phyloP scores from a whole-genome alignment of 2,797 vertebrate species.

The Hippopotamyrus pictus region DNA sequence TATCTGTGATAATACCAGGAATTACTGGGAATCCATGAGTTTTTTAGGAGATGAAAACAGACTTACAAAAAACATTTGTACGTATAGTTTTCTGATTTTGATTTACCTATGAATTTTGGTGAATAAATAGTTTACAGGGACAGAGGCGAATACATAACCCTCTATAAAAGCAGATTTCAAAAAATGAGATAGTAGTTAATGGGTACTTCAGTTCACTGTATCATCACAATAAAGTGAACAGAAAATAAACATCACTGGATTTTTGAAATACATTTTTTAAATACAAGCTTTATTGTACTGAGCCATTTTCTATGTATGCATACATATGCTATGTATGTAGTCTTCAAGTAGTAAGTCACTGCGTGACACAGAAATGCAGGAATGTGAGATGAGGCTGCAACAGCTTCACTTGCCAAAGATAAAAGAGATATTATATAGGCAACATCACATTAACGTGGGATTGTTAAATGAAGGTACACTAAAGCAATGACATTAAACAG shows the following conservation, averaged over 20 bases:
- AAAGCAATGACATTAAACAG: background rate
- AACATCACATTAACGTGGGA: background rate
- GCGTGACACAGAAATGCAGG: background rate
- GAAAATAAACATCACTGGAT: background rate
- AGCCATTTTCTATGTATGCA: background rate
- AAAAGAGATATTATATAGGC: background rate
- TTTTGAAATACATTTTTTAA: background rate
- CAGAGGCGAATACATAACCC: background rate
- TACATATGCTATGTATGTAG: background rate
- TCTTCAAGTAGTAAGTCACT: background rate
- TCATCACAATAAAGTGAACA: background rate
- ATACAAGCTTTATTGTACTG: background rate
- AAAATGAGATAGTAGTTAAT: background rate
- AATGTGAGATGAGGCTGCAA: background rate
- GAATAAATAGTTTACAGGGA: background rate
- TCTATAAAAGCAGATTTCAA: background rate
- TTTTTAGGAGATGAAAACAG: background rate
- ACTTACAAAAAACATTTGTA: background rate
- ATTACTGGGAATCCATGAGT: background rate
- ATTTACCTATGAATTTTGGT: background rate
- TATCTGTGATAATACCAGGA: background rate
- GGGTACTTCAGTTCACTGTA: background rate
- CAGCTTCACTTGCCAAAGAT: background rate
- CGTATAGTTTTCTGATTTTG: background rate
- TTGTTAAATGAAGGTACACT: background rate